phyloP scores from a whole-genome alignment of 2,797 vertebrate genomes.

The Sebastes minor region DNA sequence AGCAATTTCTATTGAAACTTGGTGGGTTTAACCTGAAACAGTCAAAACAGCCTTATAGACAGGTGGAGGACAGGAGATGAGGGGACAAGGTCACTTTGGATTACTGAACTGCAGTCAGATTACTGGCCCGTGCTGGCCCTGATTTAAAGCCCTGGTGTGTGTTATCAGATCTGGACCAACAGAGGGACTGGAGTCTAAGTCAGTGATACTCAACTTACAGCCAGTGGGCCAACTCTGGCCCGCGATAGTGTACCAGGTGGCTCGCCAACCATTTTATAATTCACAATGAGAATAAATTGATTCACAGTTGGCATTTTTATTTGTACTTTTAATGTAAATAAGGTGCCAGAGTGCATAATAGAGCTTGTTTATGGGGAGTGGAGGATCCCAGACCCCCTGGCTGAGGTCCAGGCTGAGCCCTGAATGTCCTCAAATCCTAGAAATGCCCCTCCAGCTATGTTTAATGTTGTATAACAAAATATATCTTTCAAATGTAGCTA shows the following conservation, averaged over 20 bases:
- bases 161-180: not conserved
- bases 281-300: not conserved
- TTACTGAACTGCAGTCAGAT: slow-evolving; percentile 43
- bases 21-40: not conserved
- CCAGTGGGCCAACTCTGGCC: too few species aligned
- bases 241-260: not conserved
- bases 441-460: too few species aligned
- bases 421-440: too few species aligned
- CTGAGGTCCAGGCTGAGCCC: too few species aligned
- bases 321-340: not conserved
- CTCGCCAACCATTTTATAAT: not conserved
- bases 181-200: slow-evolving; percentile 16
- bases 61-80: not conserved
- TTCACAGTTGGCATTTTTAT: not conserved
- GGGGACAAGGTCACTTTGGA: slow-evolving; percentile 55
- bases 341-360: not conserved
- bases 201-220: not conserved
- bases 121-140: slow-evolving; percentile 10
- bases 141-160: slow-evolving; percentile 42
- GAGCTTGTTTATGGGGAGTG: not conserved
- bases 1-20: not conserved
- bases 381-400: too few species aligned
- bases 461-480: too few species aligned
- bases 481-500: too few species aligned
- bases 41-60: not conserved